Evolutionary conservation across 2,888 invertebrate genomes (phyloP).

Genomic region (Drosophila kanekoi): DNA sequence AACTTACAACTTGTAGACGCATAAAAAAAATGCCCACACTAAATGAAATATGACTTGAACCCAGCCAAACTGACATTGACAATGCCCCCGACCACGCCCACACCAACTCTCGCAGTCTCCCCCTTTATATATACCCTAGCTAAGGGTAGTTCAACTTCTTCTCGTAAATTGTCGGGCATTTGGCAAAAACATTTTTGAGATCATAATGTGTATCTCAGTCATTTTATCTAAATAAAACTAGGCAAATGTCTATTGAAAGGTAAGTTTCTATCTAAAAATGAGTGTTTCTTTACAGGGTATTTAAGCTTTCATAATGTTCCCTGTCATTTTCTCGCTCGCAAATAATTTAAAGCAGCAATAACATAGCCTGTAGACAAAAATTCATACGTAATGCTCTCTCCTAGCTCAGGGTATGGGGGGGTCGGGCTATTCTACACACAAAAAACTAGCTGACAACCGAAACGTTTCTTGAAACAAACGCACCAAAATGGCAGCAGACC

Average conservation of each 20-base stretch:
- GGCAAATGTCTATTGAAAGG: neutral
- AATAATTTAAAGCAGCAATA: slow-evolving; percentile 58
- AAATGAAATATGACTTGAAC: slow-evolving; percentile 61
- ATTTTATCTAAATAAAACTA: neutral
- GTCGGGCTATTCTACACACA: neutral
- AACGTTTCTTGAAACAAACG: slow-evolving; percentile 74
- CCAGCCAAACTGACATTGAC: slow-evolving; percentile 57
- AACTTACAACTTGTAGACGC: slow-evolving; percentile 47
- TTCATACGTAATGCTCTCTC: slow-evolving; percentile 35
- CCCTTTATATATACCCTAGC: neutral
- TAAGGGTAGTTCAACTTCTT: neutral
- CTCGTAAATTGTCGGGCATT: no score
- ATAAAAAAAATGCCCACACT: slow-evolving; percentile 28
- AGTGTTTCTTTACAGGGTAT: neutral
- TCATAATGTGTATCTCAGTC: neutral
- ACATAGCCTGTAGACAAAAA: slow-evolving; percentile 39
- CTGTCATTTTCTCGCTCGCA: slow-evolving; percentile 14
- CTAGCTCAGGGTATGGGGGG: no score
- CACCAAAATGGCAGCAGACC: slow-evolving; percentile 42
- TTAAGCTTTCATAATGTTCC: neutral
- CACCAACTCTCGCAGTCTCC: neutral
- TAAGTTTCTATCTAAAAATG: neutral
- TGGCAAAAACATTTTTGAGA: no score
- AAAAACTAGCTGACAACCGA: slow-evolving; percentile 75
- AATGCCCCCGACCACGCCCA: slow-evolving; percentile 1